Conservation (phyloP, 2,888 invertebrate genomes). For the Aporophyla lueneburgensis region DNA sequence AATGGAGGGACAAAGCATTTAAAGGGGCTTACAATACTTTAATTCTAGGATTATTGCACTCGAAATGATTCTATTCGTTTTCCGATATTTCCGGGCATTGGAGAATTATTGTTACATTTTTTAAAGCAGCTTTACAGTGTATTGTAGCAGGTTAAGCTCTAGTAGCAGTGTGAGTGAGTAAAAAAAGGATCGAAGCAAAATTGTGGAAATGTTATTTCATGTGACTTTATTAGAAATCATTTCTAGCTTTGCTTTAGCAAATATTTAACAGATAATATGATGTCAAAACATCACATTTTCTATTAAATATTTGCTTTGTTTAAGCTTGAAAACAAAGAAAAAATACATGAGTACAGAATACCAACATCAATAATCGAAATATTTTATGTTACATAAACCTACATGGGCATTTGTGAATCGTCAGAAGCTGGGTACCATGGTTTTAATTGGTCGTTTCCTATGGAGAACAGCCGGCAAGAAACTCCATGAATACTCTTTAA, state of each 20-base stretch:
- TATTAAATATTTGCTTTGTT: too few relatives aligned
- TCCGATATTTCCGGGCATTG: slow-evolving; percentile 66
- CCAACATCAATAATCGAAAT: too few relatives aligned
- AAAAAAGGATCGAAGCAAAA: background rate
- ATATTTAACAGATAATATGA: background rate
- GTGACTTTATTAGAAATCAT: background rate
- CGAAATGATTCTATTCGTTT: slow-evolving; percentile 63
- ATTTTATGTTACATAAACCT: too few relatives aligned
- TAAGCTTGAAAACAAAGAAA: background rate
- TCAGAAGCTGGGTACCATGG: too few relatives aligned
- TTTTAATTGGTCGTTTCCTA: too few relatives aligned
- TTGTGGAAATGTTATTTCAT: background rate
- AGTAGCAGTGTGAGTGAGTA: background rate
- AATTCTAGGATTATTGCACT: slow-evolving; percentile 71
- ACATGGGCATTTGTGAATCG: too few relatives aligned
- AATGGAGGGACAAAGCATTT: slow-evolving; percentile 28
- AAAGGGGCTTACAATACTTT: slow-evolving; percentile 51
- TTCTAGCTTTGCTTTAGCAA: too few relatives aligned
- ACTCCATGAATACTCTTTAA: too few relatives aligned
- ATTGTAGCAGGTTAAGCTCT: slow-evolving; percentile 28
- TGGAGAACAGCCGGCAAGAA: too few relatives aligned
- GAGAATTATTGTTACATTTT: slow-evolving; percentile 62
- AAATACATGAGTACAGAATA: background rate
- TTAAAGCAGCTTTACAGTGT: slow-evolving; percentile 33
- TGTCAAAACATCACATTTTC: too few relatives aligned